Conservation (phyloP, 2,797 vertebrate species). For the Onychomys arenicola region DNA sequence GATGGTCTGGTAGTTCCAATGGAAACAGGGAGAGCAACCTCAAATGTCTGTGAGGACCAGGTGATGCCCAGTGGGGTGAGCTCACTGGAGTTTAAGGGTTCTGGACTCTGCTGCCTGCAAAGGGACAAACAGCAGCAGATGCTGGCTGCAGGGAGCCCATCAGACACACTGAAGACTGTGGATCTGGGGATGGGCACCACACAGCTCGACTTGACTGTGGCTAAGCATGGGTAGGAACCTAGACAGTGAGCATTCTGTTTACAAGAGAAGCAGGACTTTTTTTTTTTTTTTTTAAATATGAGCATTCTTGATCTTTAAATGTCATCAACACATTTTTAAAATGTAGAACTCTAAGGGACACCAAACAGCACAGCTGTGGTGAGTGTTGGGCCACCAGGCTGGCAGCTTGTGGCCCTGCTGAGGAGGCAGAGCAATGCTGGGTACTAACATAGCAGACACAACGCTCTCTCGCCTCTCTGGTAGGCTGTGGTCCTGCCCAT, state of each 20-base stretch:
- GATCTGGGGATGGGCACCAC: neutral
- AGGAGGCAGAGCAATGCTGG: neutral
- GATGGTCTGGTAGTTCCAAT: neutral
- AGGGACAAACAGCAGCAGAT: neutral
- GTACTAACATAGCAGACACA: neutral
- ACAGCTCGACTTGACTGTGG: neutral
- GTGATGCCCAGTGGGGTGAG: neutral
- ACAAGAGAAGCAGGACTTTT: conserved; percentile 9
- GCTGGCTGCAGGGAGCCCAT: neutral
- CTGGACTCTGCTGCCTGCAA: neutral
- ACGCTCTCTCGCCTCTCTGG: neutral
- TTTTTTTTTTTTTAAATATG: conserved; percentile 41
- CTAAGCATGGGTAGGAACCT: neutral
- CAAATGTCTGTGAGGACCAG: neutral
- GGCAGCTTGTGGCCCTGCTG: neutral
- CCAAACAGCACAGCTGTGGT: neutral
- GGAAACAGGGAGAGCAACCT: neutral
- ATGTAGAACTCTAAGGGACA: neutral
- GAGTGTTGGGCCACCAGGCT: neutral
- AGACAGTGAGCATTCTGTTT: neutral
- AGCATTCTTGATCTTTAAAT: conserved; percentile 66
- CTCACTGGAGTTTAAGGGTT: neutral
- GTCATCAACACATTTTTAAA: conserved; percentile 31
- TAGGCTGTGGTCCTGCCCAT: neutral
- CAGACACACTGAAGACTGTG: neutral